A percentile compares a stretch with the other conserved stretches of the same genome.
These are phyloP conservation scores for Anabacerthia variegaticeps DNA, from an alignment of 2,797 vertebrate genomes.

Conservation along the genomic window DNA sequence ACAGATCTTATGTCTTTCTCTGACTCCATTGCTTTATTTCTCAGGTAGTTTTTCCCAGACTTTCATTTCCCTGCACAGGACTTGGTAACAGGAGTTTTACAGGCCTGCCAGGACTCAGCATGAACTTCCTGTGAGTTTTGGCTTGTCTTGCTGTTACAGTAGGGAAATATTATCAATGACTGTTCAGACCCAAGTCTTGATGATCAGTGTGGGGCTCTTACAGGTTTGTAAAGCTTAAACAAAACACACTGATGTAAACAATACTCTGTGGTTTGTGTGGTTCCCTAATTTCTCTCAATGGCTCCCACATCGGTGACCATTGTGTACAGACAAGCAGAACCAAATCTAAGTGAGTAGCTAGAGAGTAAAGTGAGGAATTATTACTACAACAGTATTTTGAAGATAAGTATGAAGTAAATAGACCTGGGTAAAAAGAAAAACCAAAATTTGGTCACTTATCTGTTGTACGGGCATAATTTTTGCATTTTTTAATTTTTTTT, in stretches of 20 bases:
- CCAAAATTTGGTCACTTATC: background rate
- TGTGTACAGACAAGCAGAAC: background rate
- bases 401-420: background rate
- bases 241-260: background rate
- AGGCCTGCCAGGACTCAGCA: background rate
- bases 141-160: background rate
- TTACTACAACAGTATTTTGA: background rate
- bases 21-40: background rate
- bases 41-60: background rate
- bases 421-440: background rate
- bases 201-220: background rate
- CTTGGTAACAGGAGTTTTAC: background rate
- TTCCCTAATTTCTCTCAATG: background rate
- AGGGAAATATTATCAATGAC: background rate
- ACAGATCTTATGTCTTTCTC: background rate
- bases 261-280: background rate
- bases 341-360: background rate
- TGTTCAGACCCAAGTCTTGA: background rate
- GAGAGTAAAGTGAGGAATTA: background rate
- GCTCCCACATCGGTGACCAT: background rate
- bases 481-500: fast-evolving
- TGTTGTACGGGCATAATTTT: background rate
- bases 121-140: background rate
- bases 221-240: background rate
- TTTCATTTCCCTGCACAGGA: background rate